Evolutionary conservation across 2,888 invertebrate genomes (phyloP).

Genomic region (Habrosyne pyritoides): DNA sequence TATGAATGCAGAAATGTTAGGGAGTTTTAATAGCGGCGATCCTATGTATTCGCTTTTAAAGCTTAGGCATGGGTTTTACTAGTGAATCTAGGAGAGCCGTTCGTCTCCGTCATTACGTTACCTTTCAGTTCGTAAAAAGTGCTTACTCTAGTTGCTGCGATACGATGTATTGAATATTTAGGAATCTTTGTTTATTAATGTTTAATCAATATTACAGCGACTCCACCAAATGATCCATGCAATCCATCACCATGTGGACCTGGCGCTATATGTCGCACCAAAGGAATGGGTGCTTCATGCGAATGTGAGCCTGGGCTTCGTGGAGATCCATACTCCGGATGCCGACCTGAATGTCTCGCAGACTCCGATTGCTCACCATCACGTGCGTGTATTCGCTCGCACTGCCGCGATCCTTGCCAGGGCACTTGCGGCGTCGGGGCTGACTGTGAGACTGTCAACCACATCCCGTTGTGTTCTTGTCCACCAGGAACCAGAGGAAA

Average conservation of each 20-base stretch:
- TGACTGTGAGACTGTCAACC: slow-evolving; percentile 88
- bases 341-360: slow-evolving; percentile 93
- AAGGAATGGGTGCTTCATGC: slow-evolving; percentile 88
- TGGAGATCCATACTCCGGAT: slow-evolving; percentile 90
- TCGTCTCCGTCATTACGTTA: slow-evolving; percentile 27
- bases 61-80: slow-evolving; percentile 83
- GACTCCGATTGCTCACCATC: slow-evolving; percentile 94
- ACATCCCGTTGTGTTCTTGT: slow-evolving; percentile 88
- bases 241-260: slow-evolving; percentile 92
- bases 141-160: slow-evolving; percentile 59
- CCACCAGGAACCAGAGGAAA: slow-evolving; percentile 87
- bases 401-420: slow-evolving; percentile 92
- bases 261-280: slow-evolving; percentile 91
- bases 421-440: slow-evolving; percentile 93
- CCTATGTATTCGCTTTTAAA: slow-evolving; percentile 75
- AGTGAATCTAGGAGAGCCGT: slow-evolving; percentile 65
- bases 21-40: slow-evolving; percentile 41
- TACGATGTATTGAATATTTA: slow-evolving; percentile 15
- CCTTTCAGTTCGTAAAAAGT: slow-evolving; percentile 41
- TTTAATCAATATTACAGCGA: slow-evolving; percentile 55
- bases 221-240: slow-evolving; percentile 87
- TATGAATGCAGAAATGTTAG: slow-evolving; percentile 20
- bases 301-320: slow-evolving; percentile 88
- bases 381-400: slow-evolving; percentile 91
- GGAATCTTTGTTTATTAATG: slow-evolving; percentile 13